Evolutionary conservation across 2,888 invertebrate species (phyloP).

Genomic region (Drosophila kambysellisi): DNA sequence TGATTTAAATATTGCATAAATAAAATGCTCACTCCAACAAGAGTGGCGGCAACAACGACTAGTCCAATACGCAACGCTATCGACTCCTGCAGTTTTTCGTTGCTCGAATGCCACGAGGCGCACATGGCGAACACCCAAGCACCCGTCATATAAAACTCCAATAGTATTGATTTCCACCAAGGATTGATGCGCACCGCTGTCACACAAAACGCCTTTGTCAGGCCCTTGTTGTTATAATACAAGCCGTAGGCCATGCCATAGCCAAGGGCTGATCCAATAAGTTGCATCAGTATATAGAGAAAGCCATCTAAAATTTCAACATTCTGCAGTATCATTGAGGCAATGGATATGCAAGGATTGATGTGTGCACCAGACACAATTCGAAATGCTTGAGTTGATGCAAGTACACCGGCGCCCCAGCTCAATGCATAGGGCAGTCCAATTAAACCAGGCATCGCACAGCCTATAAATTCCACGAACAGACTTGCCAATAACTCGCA

Average conservation of each 20-base stretch:
- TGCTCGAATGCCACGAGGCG: slow-evolving; percentile 49
- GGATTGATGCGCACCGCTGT: accelerated
- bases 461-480: slow-evolving; percentile 34
- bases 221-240: accelerated
- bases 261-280: slow-evolving; percentile 27
- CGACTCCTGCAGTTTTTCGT: slow-evolving; percentile 29
- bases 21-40: slow-evolving; percentile 36
- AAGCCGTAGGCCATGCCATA: background rate
- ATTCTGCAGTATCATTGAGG: slow-evolving; percentile 43
- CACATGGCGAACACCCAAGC: slow-evolving; percentile 50
- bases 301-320: slow-evolving; percentile 11
- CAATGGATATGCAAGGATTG: slow-evolving; percentile 48
- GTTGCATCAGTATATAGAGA: slow-evolving; percentile 35
- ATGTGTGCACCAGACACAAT: slow-evolving; percentile 55
- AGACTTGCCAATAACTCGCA: slow-evolving; percentile 34
- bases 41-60: slow-evolving; percentile 13
- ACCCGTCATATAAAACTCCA: slow-evolving; percentile 40
- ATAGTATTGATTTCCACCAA: slow-evolving; percentile 26
- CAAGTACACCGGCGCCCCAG: slow-evolving; percentile 47
- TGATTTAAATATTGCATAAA: background rate
- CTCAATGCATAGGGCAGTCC: slow-evolving; percentile 2
- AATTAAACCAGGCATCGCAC: background rate
- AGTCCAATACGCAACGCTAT: slow-evolving; percentile 48
- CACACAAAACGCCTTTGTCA: slow-evolving; percentile 8
- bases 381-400: slow-evolving; percentile 48